Percentiles rank a stretch among this genome's conserved stretches.
Conservation (phyloP, 2,888 invertebrate species). For the Lamellibrachia columna region DNA sequence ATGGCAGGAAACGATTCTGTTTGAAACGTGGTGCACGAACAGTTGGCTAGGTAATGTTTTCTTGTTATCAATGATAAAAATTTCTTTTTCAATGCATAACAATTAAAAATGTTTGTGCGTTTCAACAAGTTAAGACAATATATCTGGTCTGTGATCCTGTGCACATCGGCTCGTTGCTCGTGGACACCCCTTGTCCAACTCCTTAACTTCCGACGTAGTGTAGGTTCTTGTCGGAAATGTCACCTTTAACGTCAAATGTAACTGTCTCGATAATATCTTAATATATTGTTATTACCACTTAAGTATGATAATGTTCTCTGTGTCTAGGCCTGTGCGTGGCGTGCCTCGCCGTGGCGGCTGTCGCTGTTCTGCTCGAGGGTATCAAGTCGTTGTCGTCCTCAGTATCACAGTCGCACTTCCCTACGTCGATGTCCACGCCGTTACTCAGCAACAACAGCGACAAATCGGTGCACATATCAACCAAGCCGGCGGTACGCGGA, state of each 20-base stretch:
- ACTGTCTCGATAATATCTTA: too few relatives aligned
- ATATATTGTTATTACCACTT: neutral
- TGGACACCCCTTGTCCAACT: too few relatives aligned
- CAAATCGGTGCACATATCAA: neutral
- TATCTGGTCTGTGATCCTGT: too few relatives aligned
- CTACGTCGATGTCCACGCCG: neutral
- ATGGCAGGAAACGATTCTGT: neutral
- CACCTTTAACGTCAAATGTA: too few relatives aligned
- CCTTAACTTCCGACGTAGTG: too few relatives aligned
- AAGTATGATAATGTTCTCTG: neutral
- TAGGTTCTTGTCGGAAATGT: too few relatives aligned
- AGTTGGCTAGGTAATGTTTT: neutral
- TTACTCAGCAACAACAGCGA: neutral
- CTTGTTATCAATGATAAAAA: neutral
- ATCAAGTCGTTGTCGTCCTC: neutral
- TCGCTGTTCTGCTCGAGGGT: neutral
- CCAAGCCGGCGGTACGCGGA: neutral
- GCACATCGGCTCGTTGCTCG: too few relatives aligned
- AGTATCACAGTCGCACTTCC: neutral
- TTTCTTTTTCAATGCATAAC: neutral
- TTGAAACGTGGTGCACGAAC: neutral
- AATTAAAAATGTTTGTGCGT: neutral
- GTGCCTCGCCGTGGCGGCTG: neutral
- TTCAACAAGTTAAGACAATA: neutral
- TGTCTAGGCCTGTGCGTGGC: neutral